Evolutionary conservation across 2,113 vertebrate genomes (phyloP), one percentile per base, ranked within the genome.

Genomic region (Bothrops jararaca): DNA sequence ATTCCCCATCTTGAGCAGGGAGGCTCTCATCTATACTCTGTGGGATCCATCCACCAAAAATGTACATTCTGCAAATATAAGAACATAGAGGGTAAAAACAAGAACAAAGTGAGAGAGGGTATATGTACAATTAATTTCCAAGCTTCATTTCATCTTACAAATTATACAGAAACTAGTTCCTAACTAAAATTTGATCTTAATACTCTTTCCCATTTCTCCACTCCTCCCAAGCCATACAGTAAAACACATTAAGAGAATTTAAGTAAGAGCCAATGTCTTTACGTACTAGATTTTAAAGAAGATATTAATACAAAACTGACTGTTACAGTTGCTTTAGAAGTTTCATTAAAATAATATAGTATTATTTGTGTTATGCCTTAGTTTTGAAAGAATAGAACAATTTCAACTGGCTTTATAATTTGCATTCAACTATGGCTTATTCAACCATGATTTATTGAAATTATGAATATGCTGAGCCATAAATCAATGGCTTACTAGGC

Each of bases 41-140:
- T 91, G 99, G 98, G 96, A 99, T 97, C 99, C 99, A 99, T 94
- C 99, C 99, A 90, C 99, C 99, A 96, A 99, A 99, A 95, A 99
- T 95, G 96, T 98, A 99, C 99, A 99, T 99, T 98, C 99, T 99
- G 95, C 97, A 52, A 95, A 97, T 26, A 95, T 0, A 93, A 93
- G 50, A 26, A 42, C 10, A 56, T 12, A n/a, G 23, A n/a, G 22
- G 12, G 53, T 42, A 18, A 87, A 57, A 10, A n/a, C 3, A 22
- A 95, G 39, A 91, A 34, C 58, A 48, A 89, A 89, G 53, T 39
- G 88, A 94, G 39, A 6, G 23, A 89, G 94, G 85, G 91, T 86
- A 87, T 89, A 91, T 93, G 93, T 69, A 93, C 7, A 94, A 91
- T 96, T 94, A 54, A 95, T 90, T 91, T 92, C 54, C 80, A 91